Evolutionary conservation across 1,140 invertebrate genomes (phyloP), one percentile per base, ranked within the genome.

Genomic region (Calosoma granatense): DNA sequence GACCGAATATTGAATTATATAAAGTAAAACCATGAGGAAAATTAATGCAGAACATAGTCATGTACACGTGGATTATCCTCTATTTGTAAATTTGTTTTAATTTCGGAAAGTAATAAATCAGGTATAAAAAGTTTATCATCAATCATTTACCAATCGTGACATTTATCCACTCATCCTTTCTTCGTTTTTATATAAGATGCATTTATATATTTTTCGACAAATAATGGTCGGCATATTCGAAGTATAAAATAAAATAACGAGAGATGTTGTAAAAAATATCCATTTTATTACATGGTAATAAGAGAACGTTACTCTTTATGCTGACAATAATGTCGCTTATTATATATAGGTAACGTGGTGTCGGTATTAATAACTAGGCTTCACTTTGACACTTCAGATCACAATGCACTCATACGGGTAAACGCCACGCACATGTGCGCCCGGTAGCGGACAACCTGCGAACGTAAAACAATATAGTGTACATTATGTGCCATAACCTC

Each of bases 371-470:
- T 59, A 59, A 59, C 59, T 30, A 19, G 20, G 36, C 12, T n/a
- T n/a, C n/a, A n/a, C n/a, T n/a, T n/a, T n/a, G n/a, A 47, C 20
- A 57, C 43, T 60, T 81, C 69, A 86, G 67, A 85, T 84, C 43
- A 84, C 77, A 59, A 86, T 76, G 65, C 83, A 86, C 65, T 84
- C 83, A 61, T 83, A 81, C n/a, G 82, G 82, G 60, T 80, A 81
- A 19, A 77, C 67, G 60, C 75, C 73, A 22, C 75, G 74, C 21
- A 70, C 67, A 53, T 60, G 59, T 66, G 63, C 12, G 65, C 70
- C 72, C 20, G 74, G 67, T 14, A 69, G 74, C 6, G 81, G 80
- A 65, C 82, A 85, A 12, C 75, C 81, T 84, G 72, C 61, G 76
- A 76, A 57, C 64, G 63, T n/a, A 68, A 64, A 57, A 36, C 52